Evolutionary conservation across 2,113 vertebrate genomes (phyloP).

Genomic region (Galemys pyrenaicus): DNA sequence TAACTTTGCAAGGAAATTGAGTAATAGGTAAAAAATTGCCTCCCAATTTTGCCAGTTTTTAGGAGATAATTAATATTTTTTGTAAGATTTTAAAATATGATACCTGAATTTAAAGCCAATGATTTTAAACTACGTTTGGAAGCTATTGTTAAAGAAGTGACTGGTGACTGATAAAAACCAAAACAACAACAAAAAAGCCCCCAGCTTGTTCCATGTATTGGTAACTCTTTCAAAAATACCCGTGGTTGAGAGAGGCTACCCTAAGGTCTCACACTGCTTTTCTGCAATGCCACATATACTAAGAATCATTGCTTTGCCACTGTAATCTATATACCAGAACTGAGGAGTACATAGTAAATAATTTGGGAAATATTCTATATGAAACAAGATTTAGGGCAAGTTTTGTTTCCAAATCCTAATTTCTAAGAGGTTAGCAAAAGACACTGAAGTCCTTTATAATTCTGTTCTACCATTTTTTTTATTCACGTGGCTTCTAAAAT

Average conservation of each 20-base stretch:
- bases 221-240: background rate
- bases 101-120: background rate
- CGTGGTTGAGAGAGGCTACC: background rate
- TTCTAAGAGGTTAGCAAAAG: background rate
- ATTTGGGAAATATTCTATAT: background rate
- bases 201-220: background rate
- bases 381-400: background rate
- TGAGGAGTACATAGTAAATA: background rate
- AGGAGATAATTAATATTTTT: background rate
- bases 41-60: background rate
- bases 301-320: background rate
- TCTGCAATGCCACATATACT: background rate
- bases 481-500: background rate
- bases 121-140: constrained; percentile 14
- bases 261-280: background rate
- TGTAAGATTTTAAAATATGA: constrained; percentile 4
- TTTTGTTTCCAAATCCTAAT: background rate
- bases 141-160: background rate
- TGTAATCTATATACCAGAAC: background rate
- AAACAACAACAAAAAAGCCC: too few species aligned
- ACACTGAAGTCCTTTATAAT: background rate
- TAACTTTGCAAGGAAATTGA: constrained; percentile 2
- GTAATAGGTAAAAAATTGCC: background rate
- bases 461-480: background rate
- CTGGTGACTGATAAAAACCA: background rate